A percentile compares a stretch with the other conserved stretches of the same genome.
These are phyloP conservation scores for Brachyalestes nurse DNA, from an alignment of 2,797 vertebrate genomes.

Conservation along the genomic window DNA sequence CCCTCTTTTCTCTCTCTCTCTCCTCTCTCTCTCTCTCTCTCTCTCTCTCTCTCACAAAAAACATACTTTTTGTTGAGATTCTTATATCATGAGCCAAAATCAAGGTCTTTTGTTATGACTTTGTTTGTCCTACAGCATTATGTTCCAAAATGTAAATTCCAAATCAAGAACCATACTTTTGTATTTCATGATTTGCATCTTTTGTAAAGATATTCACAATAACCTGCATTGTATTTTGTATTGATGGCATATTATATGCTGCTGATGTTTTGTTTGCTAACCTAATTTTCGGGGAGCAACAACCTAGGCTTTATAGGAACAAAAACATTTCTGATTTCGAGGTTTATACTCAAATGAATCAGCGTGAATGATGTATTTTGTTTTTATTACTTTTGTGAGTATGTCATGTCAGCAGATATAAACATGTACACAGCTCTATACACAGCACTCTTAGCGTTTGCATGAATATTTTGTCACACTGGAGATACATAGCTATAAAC, in stretches of 20 bases:
- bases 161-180: conserved; percentile 43
- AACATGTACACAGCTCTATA: conserved; percentile 76
- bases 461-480: conserved; percentile 85
- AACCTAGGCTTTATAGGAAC: conserved; percentile 32
- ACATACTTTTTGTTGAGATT: background rate
- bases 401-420: conserved; percentile 54
- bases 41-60: background rate
- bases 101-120: conserved; percentile 20
- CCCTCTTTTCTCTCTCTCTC: background rate
- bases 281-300: conserved; percentile 16
- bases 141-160: conserved; percentile 52
- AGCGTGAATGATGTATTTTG: conserved; percentile 13
- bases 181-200: conserved; percentile 37
- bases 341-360: conserved; percentile 19
- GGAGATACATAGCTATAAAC: conserved; percentile 61
- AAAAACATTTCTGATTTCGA: conserved; percentile 34
- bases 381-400: conserved; percentile 15
- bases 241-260: conserved; percentile 17
- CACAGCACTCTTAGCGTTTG: conserved; percentile 83
- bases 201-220: conserved; percentile 28
- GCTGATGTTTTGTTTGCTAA: conserved; percentile 25
- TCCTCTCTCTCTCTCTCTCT: background rate
- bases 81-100: conserved; percentile 51
- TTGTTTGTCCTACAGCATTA: conserved; percentile 30
- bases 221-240: conserved; percentile 31